Conservation (phyloP, 2,888 invertebrate species). For the Callyntrura guangdongensis region DNA sequence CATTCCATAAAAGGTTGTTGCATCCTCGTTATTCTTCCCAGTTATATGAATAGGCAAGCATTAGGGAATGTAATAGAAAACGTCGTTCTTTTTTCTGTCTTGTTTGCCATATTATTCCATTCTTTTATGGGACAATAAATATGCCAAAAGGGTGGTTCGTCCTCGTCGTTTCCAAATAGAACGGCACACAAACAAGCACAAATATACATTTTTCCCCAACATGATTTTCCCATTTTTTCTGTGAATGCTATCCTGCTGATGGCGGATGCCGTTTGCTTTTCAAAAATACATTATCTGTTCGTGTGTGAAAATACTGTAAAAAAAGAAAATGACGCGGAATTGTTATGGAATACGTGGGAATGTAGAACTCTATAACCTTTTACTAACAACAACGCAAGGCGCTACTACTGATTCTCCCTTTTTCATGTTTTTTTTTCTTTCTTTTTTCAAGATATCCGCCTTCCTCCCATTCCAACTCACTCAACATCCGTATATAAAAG, state of each 20-base stretch:
- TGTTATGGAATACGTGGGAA: neutral
- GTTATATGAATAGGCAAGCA: neutral
- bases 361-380: neutral
- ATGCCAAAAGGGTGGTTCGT: conserved; percentile 60
- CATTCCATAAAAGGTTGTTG: conserved; percentile 47
- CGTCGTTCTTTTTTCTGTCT: conserved; percentile 9
- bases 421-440: conserved; percentile 39
- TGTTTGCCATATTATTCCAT: neutral
- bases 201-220: neutral
- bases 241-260: neutral
- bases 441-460: conserved; percentile 46
- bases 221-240: conserved; percentile 11
- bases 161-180: too few relatives aligned
- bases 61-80: neutral
- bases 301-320: conserved; percentile 15
- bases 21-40: conserved; percentile 19
- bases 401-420: conserved; percentile 28
- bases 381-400: neutral
- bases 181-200: neutral
- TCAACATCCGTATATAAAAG: neutral
- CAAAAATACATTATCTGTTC: conserved; percentile 35
- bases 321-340: conserved; percentile 2
- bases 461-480: conserved; percentile 40
- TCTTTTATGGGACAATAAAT: conserved; percentile 78
- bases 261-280: neutral